Conservation (phyloP, 2,113 vertebrate species). For the Anguilla japonica region DNA sequence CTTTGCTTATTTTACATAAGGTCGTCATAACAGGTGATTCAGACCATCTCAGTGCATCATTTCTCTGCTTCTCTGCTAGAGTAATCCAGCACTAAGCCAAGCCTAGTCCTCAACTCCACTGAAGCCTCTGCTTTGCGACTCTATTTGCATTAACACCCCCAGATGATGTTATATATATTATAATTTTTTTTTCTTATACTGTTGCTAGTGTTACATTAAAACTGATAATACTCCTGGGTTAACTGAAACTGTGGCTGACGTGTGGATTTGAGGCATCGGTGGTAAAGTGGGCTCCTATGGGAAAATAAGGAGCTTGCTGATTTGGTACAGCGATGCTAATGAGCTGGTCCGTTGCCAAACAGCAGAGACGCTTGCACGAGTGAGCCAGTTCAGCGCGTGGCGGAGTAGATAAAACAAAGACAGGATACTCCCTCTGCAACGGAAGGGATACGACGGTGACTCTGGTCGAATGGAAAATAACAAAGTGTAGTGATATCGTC, state of each 20-base stretch:
- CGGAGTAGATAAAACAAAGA: background rate
- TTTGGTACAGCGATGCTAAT: background rate
- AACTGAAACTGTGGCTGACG: background rate
- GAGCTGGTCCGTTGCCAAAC: background rate
- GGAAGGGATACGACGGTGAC: background rate
- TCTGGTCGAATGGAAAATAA: background rate
- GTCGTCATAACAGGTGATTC: background rate
- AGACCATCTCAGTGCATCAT: background rate
- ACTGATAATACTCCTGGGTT: background rate
- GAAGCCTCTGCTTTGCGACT: background rate
- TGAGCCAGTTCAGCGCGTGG: background rate
- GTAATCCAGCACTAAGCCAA: too few relatives aligned
- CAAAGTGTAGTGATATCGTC: background rate
- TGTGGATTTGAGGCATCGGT: background rate
- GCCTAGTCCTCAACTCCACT: too few relatives aligned
- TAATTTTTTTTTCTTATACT: background rate
- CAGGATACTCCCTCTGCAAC: background rate
- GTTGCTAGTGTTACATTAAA: background rate
- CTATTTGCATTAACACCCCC: background rate
- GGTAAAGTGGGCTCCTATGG: background rate
- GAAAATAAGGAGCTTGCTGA: background rate
- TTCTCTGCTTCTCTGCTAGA: background rate
- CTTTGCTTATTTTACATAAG: too few relatives aligned
- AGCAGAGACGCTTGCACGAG: background rate
- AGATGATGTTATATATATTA: background rate